Evolutionary conservation across 2,888 invertebrate genomes (phyloP).

Genomic region (Automeris io): DNA sequence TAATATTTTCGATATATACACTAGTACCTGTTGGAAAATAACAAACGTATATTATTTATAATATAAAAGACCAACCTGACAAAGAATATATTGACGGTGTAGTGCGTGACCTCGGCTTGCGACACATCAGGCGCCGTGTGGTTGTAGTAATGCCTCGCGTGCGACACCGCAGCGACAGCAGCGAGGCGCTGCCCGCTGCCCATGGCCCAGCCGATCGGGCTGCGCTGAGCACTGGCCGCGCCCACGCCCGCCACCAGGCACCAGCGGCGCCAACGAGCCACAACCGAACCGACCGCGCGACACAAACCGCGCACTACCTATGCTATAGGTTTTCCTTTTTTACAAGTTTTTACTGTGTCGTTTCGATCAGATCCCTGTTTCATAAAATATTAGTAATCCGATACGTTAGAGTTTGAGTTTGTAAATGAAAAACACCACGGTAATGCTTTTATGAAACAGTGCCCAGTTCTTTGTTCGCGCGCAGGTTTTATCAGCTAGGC

Average conservation of each 20-base stretch:
- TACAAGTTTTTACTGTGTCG: slow-evolving; percentile 13
- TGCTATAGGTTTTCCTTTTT: slow-evolving; percentile 21
- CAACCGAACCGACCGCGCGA: slow-evolving; percentile 45
- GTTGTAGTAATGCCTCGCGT: slow-evolving; percentile 63
- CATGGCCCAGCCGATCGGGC: slow-evolving; percentile 79
- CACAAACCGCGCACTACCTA: slow-evolving; percentile 48
- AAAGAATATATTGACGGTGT: slow-evolving; percentile 81
- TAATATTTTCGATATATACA: no score
- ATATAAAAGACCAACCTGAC: slow-evolving; percentile 81
- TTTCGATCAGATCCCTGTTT: slow-evolving; percentile 22
- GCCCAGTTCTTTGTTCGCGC: slow-evolving; percentile 16
- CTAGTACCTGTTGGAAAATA: no score
- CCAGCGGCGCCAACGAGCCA: slow-evolving; percentile 60
- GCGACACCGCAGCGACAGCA: slow-evolving; percentile 70
- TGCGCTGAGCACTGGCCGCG: slow-evolving; percentile 61
- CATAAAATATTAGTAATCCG: no score
- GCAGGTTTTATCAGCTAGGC: slow-evolving; percentile 21
- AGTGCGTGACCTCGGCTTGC: slow-evolving; percentile 49
- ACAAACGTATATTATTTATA: not conserved
- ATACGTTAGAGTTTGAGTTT: no score
- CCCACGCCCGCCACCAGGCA: slow-evolving; percentile 54
- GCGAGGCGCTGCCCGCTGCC: slow-evolving; percentile 81
- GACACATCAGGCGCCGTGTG: slow-evolving; percentile 58
- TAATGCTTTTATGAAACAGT: no score
- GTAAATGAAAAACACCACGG: no score